Percentiles rank a stretch among this genome's conserved stretches.
These are phyloP conservation scores for Tenualosa thibaudeaui DNA, from an alignment of 2,797 vertebrate species.

Conservation along the genomic window DNA sequence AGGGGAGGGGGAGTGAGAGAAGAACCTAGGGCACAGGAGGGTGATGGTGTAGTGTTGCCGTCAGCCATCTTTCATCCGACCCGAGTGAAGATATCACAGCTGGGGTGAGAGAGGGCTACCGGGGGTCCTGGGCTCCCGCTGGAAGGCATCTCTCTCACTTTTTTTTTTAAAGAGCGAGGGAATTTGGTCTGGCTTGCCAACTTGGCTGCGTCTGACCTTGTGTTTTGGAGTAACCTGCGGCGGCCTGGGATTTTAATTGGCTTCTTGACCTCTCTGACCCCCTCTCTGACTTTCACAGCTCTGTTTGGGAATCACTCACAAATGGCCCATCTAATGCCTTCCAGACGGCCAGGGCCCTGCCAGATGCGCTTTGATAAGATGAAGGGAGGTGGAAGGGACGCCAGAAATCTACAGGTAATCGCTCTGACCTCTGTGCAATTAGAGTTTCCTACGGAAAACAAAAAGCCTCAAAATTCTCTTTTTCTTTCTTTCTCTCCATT, in stretches of 20 bases:
- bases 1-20: not conserved
- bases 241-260: not conserved
- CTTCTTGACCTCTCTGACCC: slow-evolving; percentile 9
- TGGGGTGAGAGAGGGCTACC: slow-evolving; percentile 27
- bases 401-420: slow-evolving; percentile 5
- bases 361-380: slow-evolving; percentile 5
- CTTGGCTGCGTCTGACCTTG: slow-evolving; percentile 5
- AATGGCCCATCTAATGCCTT: slow-evolving; percentile 14
- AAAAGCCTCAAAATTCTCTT: not conserved
- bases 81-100: slow-evolving; percentile 54
- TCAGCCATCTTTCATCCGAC: slow-evolving; percentile 63
- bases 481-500: slow-evolving; percentile 14
- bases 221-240: not conserved
- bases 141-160: slow-evolving; percentile 44
- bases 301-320: not conserved
- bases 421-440: slow-evolving; percentile 7
- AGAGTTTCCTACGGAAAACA: slow-evolving; percentile 8
- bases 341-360: not conserved
- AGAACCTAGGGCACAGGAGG: not conserved
- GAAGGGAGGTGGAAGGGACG: not conserved
- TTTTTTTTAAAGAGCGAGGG: not conserved
- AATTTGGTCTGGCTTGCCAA: slow-evolving; percentile 9
- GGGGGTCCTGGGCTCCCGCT: slow-evolving; percentile 49
- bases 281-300: slow-evolving; percentile 14
- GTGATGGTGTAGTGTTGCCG: slow-evolving; percentile 54